Evolutionary conservation across 2,113 vertebrate genomes (phyloP).

Genomic region (Pygoscelis adeliae): DNA sequence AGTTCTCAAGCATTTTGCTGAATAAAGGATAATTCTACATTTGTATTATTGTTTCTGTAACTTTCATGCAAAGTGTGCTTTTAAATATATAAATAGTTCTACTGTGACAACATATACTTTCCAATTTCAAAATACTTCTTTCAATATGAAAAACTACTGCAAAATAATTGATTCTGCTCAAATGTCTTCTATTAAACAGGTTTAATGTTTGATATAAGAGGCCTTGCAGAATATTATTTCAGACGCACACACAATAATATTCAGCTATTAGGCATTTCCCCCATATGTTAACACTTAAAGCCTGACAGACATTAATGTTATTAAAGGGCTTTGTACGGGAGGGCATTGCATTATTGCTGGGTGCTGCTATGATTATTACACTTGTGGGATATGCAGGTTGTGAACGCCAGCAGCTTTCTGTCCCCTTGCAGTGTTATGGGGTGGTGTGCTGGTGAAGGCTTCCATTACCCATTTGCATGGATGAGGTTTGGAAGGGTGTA

Average conservation of each 20-base stretch:
- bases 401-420: not conserved
- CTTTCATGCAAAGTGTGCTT: not conserved
- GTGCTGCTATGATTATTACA: not conserved
- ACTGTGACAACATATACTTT: not conserved
- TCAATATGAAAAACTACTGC: not conserved
- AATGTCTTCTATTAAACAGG: slow-evolving; percentile 14
- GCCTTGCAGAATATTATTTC: slow-evolving; percentile 30
- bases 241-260: not conserved
- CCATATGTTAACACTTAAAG: not conserved
- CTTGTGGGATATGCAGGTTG: not conserved
- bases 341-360: not conserved
- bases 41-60: not conserved
- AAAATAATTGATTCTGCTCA: slow-evolving; percentile 37
- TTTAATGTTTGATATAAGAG: not conserved
- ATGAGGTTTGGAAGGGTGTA: not conserved
- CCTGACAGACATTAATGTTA: not conserved
- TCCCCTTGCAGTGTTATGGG: accelerated
- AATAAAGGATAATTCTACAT: not conserved
- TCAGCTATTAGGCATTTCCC: slow-evolving; percentile 30
- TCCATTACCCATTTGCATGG: accelerated
- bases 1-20: not conserved
- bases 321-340: not conserved
- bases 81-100: not conserved
- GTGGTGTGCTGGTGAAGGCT: too few species aligned
- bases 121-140: not conserved